Percentiles rank a stretch among this genome's conserved stretches.
phyloP scores from a whole-genome alignment of 1,140 invertebrate genomes.

The Drosophila tropicalis region DNA sequence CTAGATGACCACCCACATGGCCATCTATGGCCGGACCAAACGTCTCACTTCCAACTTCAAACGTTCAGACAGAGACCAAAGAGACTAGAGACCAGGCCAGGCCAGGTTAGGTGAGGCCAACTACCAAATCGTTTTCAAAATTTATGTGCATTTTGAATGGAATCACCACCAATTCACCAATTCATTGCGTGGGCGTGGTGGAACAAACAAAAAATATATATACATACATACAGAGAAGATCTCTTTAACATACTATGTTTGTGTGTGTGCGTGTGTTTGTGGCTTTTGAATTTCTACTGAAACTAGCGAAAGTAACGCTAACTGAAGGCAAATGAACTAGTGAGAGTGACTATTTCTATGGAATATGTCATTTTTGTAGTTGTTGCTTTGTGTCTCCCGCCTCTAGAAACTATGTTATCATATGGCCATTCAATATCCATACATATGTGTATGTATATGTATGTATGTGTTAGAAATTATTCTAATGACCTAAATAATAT shows the following conservation, averaged over 20 bases:
- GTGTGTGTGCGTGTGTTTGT: neutral
- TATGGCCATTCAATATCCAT: no score
- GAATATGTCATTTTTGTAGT: neutral
- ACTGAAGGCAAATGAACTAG: neutral
- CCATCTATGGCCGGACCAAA: constrained; percentile 59
- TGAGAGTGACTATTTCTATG: constrained; percentile 9
- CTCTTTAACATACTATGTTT: neutral
- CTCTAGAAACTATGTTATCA: neutral
- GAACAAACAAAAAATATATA: neutral
- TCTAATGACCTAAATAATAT: no score
- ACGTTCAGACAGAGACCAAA: constrained; percentile 16
- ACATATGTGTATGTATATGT: no score
- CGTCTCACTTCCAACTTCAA: constrained; percentile 64
- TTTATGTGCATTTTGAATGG: constrained; percentile 78
- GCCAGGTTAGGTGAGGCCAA: constrained; percentile 2
- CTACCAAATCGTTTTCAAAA: constrained; percentile 38
- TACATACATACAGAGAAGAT: constrained; percentile 12
- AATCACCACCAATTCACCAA: constrained; percentile 49
- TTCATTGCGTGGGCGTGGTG: constrained; percentile 58
- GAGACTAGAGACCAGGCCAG: constrained; percentile 27
- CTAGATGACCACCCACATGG: constrained; percentile 71
- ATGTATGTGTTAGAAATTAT: no score
- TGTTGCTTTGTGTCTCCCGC: neutral
- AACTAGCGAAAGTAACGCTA: constrained; percentile 6
- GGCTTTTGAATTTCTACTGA: neutral